A percentile compares a stretch with the other conserved stretches of the same genome.
phyloP scores from a whole-genome alignment of 2,888 invertebrate genomes.

The Idaea straminata region DNA sequence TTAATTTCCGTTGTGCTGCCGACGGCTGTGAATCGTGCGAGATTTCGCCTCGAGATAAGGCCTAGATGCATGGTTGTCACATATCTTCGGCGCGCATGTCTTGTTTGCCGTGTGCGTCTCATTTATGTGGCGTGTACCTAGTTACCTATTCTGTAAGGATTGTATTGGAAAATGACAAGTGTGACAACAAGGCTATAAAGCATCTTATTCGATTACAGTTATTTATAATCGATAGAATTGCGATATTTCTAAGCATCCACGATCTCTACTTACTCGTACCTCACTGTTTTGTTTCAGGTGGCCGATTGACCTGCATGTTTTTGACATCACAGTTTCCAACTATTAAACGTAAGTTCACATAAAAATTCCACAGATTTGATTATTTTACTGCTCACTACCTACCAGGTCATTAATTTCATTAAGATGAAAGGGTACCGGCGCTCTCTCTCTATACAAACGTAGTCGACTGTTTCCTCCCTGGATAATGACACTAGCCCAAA shows the following conservation, averaged over 20 bases:
- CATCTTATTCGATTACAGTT: too few species aligned
- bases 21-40: slow-evolving; percentile 58
- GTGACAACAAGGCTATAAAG: too few species aligned
- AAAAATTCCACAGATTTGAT: slow-evolving; percentile 18
- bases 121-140: slow-evolving; percentile 25
- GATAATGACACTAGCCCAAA: too few species aligned
- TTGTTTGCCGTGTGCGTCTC: slow-evolving; percentile 42
- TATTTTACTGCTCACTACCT: too few species aligned
- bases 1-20: slow-evolving; percentile 60
- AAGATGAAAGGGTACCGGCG: too few species aligned
- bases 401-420: too few species aligned
- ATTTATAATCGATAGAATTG: too few species aligned
- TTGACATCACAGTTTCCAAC: slow-evolving; percentile 61
- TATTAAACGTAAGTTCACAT: slow-evolving; percentile 67
- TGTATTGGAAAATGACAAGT: background rate
- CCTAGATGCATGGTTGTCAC: slow-evolving; percentile 49
- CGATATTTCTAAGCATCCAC: slow-evolving; percentile 5
- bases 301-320: slow-evolving; percentile 68
- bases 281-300: slow-evolving; percentile 62
- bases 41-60: slow-evolving; percentile 57
- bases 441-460: too few species aligned
- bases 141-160: background rate
- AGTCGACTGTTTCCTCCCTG: too few species aligned
- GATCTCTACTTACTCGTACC: slow-evolving; percentile 40
- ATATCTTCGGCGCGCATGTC: slow-evolving; percentile 42